Base-by-base conservation (phyloP, 2,888 invertebrate species). In the Drosophila tanythrix region DNA sequence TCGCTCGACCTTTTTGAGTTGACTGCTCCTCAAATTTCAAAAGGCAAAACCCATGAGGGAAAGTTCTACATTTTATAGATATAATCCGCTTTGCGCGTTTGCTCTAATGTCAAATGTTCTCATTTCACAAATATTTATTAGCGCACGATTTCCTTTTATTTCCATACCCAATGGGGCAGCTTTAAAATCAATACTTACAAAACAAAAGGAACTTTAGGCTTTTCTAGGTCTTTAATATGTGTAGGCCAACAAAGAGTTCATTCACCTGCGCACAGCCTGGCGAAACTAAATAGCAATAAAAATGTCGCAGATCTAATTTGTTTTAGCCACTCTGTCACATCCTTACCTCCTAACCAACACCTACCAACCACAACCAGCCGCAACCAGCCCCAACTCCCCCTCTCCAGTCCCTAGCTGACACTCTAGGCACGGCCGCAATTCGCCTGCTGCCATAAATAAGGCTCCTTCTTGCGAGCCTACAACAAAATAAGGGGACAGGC, bases 271-370 rank as follows among this genome's bases (percentile, higher is more conserved):
- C 40, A 57, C 50, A 53, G 61, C 38, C 43, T 55, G 31, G 31
- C 27, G 29, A 46, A 63, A 57, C 78, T 73, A 76, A 83, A 76
- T 69, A 73, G 83, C 84, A 81, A 87, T 87, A 84, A 87, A 85
- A 87, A 83, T 85, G 85, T 87, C 87, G 83, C 68, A 81, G 77
- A 79, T 76, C 77, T 83, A 85, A 85, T 85, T 87, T 83, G 84
- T 84, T 81, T 83, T 68, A 56, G 66, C 64, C 73, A 69, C 64
- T 67, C 71, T 71, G 69, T 31, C 61, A 67, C 68, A 63, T 38
- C 50, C 48, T 52, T 36, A 33, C 52, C 36, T 46, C 46, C 46
- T 38, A 36, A 36, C 27, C 36, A 38, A 29, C 33, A 25, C 33
- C 15, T 31, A 38, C 33, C 50, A 35, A 33, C 27, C 36, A 36